These are phyloP conservation scores for Nymphalis c-album DNA, from an alignment of 2,888 invertebrate species.

Conservation along the genomic window DNA sequence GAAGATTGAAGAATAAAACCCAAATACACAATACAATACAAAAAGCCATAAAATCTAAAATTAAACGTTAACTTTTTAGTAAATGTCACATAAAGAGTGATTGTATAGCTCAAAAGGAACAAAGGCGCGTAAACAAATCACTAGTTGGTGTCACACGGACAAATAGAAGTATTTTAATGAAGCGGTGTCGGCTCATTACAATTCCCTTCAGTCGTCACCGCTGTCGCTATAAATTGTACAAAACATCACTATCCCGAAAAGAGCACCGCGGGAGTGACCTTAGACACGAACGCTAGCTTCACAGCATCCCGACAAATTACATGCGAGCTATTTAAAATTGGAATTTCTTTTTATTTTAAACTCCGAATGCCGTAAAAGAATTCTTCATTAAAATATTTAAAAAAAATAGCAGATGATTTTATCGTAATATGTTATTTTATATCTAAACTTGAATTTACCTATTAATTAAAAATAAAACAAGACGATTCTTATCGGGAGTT, in stretches of 20 bases:
- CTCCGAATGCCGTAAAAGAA: neutral
- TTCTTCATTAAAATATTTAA: neutral
- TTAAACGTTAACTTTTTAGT: constrained; percentile 29
- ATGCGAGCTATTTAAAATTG: neutral
- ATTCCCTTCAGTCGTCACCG: constrained; percentile 56
- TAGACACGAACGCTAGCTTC: constrained; percentile 42
- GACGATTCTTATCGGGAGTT: constrained; percentile 6
- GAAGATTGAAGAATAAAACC: neutral
- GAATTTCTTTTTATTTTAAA: neutral
- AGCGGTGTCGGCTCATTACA: constrained; percentile 62
- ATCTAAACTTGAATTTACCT: neutral
- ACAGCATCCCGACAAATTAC: constrained; percentile 1
- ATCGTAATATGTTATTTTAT: neutral
- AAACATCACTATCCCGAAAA: constrained; percentile 57
- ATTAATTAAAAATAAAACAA: constrained; percentile 1
- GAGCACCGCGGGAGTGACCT: constrained; percentile 56
- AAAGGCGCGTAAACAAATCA: constrained; percentile 68
- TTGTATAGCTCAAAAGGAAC: constrained; percentile 46
- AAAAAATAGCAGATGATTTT: neutral
- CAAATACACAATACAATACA: neutral
- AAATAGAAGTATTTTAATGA: constrained; percentile 78
- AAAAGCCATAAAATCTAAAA: constrained; percentile 23
- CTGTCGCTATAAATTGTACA: constrained; percentile 56
- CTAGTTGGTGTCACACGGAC: constrained; percentile 58
- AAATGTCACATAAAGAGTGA: constrained; percentile 38